Percentiles rank a stretch among this genome's conserved stretches.
Conservation (phyloP, 2,888 invertebrate genomes). For the Andrena bucephala region DNA sequence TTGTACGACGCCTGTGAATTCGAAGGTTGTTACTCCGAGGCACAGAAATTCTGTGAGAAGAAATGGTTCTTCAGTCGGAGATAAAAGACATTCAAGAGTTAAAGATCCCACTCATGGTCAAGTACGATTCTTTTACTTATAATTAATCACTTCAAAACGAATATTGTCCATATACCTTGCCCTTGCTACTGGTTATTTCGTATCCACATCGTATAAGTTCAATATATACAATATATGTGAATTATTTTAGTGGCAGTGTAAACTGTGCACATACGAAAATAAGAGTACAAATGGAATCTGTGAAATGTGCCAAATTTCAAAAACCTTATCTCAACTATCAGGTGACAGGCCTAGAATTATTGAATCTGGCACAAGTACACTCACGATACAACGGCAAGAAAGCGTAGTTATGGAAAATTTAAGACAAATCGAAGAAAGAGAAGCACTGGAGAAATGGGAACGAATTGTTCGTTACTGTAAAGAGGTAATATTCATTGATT, state of each 20-base stretch:
- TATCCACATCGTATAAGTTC: not conserved
- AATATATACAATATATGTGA: slow-evolving; percentile 6
- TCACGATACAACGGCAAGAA: slow-evolving; percentile 87
- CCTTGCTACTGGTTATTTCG: not conserved
- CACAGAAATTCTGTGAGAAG: slow-evolving; percentile 82
- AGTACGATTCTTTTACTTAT: slow-evolving; percentile 62
- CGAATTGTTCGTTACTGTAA: slow-evolving; percentile 96
- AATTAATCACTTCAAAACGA: not conserved
- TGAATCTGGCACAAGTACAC: slow-evolving; percentile 83
- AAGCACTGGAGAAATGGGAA: slow-evolving; percentile 96
- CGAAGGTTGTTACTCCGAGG: slow-evolving; percentile 81
- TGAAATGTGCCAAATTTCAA: slow-evolving; percentile 91
- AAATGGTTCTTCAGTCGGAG: slow-evolving; percentile 77
- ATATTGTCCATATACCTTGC: not conserved
- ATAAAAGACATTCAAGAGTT: slow-evolving; percentile 78
- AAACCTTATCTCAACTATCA: slow-evolving; percentile 82
- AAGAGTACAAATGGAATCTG: slow-evolving; percentile 87
- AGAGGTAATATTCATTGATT: slow-evolving; percentile 87
- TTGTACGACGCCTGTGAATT: slow-evolving; percentile 71
- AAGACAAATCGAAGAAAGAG: slow-evolving; percentile 93
- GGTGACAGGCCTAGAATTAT: slow-evolving; percentile 82
- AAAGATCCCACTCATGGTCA: slow-evolving; percentile 77
- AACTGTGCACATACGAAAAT: slow-evolving; percentile 93
- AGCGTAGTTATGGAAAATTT: slow-evolving; percentile 94
- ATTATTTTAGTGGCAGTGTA: slow-evolving; percentile 89